Base-by-base conservation (phyloP, 2,113 vertebrate genomes). In the Varanus komodoensis region DNA sequence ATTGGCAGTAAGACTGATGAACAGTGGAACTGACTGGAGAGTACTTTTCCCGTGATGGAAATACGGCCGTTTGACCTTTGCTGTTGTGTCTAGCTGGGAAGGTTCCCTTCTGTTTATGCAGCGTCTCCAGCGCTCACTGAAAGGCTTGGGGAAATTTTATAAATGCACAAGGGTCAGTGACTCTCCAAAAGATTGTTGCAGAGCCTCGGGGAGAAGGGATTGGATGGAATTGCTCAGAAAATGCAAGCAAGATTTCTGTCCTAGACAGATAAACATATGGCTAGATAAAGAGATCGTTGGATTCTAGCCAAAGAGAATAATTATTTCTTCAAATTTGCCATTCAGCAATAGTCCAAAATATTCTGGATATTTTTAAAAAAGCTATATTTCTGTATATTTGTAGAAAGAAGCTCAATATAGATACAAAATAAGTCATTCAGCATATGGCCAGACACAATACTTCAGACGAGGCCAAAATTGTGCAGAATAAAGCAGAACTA, bases 21-120 rank as follows among this genome's bases (percentile, higher is more conserved):
- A 82, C 0, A 87, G 44, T 8, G 84, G 57, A 79, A 67, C 25
- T 5, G 6, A 88, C 80, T 82, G 81, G 79, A 74, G 75, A 44
- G 34, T 32, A 82, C 82, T 67, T 23, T 25, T 64, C 80, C 78
- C 34, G 2, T 19, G 67, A 95, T 93, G 44, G 79, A 48, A 84
- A 21, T 73, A 82, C 54, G 82, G 75, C 48, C 74, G 74, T 23
- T 85, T 78, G 73, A 77, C 61, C 87, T 91, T 90, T 74, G 8
- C 90, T 94, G 34, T 84, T 86, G 95, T 96, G 92, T 92, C 91
- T 94, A 9, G 38, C 67, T 91, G 92, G 92, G 93, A 95, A 89
- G 90, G 91, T 91, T 84, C 87, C 86, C 89, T 94, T 96, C 69
- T 95, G 88, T 87, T 89, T 89, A 94, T 86, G 71, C 54, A 89